Evolutionary conservation across 35 echinoderm and acorn worm species (phyloP).

Genomic region (Heliocidaris tuberculata): DNA sequence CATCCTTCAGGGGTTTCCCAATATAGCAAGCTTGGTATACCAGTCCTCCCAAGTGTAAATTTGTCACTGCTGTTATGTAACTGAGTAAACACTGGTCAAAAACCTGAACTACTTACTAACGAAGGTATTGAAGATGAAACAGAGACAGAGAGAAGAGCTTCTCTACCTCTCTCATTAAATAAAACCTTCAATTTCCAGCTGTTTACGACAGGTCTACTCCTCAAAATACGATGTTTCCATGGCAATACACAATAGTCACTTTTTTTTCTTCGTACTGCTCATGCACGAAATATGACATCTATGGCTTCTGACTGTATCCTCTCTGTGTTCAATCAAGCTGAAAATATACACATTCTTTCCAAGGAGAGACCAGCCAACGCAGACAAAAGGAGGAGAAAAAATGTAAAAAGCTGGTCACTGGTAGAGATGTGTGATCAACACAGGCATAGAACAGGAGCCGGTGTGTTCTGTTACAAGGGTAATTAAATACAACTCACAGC

Average conservation of each 20-base stretch:
- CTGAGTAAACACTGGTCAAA: neutral
- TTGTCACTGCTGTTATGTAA: neutral
- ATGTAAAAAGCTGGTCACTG: neutral
- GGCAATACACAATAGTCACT: neutral
- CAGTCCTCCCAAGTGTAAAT: neutral
- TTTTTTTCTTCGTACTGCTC: neutral
- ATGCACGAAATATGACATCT: neutral
- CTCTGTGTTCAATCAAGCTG: neutral
- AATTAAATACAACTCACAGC: conserved; percentile 5
- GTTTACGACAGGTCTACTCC: neutral
- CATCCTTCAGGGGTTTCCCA: neutral
- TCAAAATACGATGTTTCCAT: neutral
- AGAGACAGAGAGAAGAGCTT: neutral
- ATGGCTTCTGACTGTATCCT: neutral
- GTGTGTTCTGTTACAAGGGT: neutral
- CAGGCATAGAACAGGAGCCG: neutral
- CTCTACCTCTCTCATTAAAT: neutral
- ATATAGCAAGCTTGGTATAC: neutral
- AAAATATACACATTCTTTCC: neutral
- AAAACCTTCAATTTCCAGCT: neutral
- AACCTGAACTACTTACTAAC: neutral
- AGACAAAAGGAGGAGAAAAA: neutral
- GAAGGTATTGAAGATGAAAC: neutral
- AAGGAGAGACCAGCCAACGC: neutral
- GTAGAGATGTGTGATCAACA: neutral